Evolutionary conservation across 2,888 invertebrate species (phyloP).

Genomic region (Xestia ashworthii): DNA sequence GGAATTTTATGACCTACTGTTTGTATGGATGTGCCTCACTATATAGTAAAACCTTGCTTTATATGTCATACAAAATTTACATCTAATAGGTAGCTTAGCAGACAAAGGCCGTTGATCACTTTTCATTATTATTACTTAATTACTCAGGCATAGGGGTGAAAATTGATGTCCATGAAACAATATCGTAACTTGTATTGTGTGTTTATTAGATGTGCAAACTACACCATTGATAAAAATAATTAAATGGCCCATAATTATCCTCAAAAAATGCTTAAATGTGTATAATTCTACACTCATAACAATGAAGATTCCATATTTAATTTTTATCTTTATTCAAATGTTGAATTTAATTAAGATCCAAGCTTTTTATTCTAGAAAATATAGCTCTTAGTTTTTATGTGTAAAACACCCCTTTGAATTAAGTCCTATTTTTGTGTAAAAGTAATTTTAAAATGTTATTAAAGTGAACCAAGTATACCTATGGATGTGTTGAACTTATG

Average conservation of each 20-base stretch:
- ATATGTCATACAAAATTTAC: background rate
- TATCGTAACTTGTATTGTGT: background rate
- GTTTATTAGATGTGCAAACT: background rate
- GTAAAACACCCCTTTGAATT: conserved; percentile 1
- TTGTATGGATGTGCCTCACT: conserved; percentile 35
- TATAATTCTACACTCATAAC: background rate
- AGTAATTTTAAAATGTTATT: conserved; percentile 18
- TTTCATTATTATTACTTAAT: background rate
- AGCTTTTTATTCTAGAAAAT: background rate
- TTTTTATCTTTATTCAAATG: background rate
- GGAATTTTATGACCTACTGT: background rate
- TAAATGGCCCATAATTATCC: background rate
- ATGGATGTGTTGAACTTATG: conserved; percentile 15
- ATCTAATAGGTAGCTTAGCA: background rate
- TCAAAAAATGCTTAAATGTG: too few relatives aligned
- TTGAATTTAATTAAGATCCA: background rate
- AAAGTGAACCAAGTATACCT: background rate
- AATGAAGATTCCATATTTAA: background rate
- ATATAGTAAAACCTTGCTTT: conserved; percentile 4
- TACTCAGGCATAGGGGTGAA: background rate
- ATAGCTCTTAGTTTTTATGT: background rate
- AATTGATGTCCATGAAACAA: background rate
- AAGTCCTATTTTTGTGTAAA: conserved; percentile 4
- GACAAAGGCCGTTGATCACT: background rate
- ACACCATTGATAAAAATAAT: background rate